Percentiles rank a stretch among this genome's conserved stretches.
These are phyloP conservation scores for Musca vetustissima DNA, from an alignment of 1,140 invertebrate species.

Conservation along the genomic window DNA sequence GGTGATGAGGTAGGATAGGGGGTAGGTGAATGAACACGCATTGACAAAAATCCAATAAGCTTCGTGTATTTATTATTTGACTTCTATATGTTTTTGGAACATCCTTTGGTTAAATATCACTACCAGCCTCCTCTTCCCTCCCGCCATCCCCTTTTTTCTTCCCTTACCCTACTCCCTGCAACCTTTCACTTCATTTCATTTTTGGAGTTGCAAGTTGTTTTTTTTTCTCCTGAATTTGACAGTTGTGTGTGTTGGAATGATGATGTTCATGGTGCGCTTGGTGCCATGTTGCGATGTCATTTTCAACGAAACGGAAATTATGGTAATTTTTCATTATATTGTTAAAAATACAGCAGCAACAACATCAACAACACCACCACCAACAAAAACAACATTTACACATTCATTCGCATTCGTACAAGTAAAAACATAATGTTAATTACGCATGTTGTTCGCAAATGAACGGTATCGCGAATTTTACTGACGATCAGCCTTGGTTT, in stretches of 20 bases:
- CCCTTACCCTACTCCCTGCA: too few species aligned
- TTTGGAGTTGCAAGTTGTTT: background rate
- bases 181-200: too few species aligned
- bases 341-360: background rate
- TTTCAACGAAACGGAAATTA: slow-evolving; percentile 26
- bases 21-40: background rate
- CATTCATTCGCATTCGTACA: background rate
- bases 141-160: background rate
- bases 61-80: slow-evolving; percentile 9
- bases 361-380: background rate
- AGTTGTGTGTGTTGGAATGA: background rate
- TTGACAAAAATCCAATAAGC: slow-evolving; percentile 21
- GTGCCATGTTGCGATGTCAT: slow-evolving; percentile 24
- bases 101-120: background rate
- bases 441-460: slow-evolving; percentile 19
- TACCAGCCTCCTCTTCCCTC: background rate
- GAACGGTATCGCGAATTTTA: slow-evolving; percentile 12
- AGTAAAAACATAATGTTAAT: slow-evolving; percentile 18
- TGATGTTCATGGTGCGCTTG: slow-evolving; percentile 1
- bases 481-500: background rate
- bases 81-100: too few species aligned
- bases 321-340: slow-evolving; percentile 26
- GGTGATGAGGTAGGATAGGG: too few species aligned
- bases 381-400: background rate
- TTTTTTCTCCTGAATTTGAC: slow-evolving; percentile 24